Base-by-base conservation (phyloP, 2,113 vertebrate species). In the Neodontobutis hainanensis region DNA sequence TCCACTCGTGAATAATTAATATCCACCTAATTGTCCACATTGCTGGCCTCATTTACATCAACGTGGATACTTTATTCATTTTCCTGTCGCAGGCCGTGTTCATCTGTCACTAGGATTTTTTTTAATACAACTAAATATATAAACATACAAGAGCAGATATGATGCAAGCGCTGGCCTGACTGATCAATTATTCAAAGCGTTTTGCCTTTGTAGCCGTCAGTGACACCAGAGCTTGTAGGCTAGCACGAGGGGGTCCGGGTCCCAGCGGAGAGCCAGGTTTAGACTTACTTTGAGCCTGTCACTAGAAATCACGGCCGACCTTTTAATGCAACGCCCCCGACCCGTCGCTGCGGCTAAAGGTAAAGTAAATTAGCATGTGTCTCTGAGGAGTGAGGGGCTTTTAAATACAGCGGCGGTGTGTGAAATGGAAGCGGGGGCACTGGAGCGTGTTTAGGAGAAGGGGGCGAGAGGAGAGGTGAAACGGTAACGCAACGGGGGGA, bases 221-320 rank as follows among this genome's bases (percentile, higher is more conserved):
- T 73, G 90, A 88, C 87, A 77, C 75, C 65, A 63, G 75, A 85
- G 82, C 87, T 78, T 59, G 38, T 75, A 86, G 78, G 56, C 63
- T 9, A 82, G 73, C 68, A 73, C 87, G 79, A 77, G 83, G 88
- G 77, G 87, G 82, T 74, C 70, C 38, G 11, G 80, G 81, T 78
- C 83, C 84, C 81, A 68, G 74, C 11, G 80, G 86, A 85, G 87
- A 58, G 83, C 78, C 71, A 68, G 82, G 75, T 80, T 78, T 73
- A 85, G 87, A 71, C 81, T 75, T 71, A 82, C 89, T 93, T 91
- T 84, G 83, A 67, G 65, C 81, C 78, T 92, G 91, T 93, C 93
- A 92, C 85, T 86, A 80, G 78, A 77, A 84, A 89, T 93, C 89
- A 94, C 63, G 67, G 62, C 62, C 61, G 81, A 89, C 79, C 90